phyloP scores from a whole-genome alignment of 2,797 vertebrate genomes.

The Gallinago solitaria region DNA sequence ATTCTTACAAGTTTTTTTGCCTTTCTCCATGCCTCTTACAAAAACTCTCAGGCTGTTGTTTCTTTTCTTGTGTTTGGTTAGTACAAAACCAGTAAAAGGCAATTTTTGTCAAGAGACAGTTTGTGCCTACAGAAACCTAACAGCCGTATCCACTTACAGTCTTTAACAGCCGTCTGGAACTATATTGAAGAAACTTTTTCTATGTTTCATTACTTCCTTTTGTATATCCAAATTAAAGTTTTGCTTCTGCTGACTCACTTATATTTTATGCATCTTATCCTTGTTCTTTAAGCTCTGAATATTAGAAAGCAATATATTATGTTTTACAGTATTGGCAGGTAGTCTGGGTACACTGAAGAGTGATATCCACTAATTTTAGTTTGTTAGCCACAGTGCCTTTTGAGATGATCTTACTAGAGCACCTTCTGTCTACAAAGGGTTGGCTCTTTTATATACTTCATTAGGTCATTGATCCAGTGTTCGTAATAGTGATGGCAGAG shows the following conservation, averaged over 20 bases:
- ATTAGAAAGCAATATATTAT: background rate
- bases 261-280: background rate
- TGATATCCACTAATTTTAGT: background rate
- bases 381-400: background rate
- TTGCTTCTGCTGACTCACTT: background rate
- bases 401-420: background rate
- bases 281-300: background rate
- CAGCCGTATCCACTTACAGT: fast-evolving
- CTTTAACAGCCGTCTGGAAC: background rate
- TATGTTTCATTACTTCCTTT: background rate
- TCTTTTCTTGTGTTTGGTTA: background rate
- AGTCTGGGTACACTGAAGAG: background rate
- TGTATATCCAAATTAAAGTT: background rate
- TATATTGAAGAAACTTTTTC: background rate
- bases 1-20: background rate
- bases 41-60: background rate
- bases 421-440: background rate
- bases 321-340: background rate
- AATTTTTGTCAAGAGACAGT: background rate
- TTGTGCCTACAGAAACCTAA: background rate
- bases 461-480: background rate
- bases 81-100: background rate
- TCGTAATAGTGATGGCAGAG: background rate
- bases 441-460: background rate
- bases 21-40: background rate